Conservation (phyloP, 2,888 invertebrate genomes). For the Epirrita christyi region DNA sequence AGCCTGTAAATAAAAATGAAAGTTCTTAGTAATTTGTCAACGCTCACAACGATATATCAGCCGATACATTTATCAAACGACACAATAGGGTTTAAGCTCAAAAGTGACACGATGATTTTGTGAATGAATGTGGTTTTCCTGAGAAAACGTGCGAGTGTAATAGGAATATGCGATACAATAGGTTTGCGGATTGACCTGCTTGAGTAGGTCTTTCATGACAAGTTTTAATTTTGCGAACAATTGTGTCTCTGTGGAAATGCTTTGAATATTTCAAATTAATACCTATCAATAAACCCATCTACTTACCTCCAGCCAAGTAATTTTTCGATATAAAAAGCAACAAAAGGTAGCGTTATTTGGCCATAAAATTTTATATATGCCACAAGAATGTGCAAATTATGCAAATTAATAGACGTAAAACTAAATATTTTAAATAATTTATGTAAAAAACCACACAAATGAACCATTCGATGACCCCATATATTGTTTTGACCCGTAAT, state of each 20-base stretch:
- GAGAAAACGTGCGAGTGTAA: constrained; percentile 26
- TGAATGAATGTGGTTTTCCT: constrained; percentile 49
- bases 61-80: constrained; percentile 66
- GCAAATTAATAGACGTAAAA: constrained; percentile 11
- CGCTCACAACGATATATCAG: constrained; percentile 56
- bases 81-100: constrained; percentile 57
- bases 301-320: neutral
- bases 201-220: constrained; percentile 24
- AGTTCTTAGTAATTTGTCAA: constrained; percentile 75
- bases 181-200: constrained; percentile 20
- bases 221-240: constrained; percentile 15
- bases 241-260: constrained; percentile 4
- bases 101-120: constrained; percentile 50
- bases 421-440: neutral
- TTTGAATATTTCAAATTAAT: neutral
- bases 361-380: neutral
- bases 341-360: neutral
- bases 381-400: constrained; percentile 10
- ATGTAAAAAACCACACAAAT: neutral
- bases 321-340: neutral
- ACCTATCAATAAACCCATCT: neutral
- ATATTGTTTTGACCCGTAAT: constrained; percentile 1
- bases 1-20: constrained; percentile 82
- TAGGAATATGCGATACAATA: constrained; percentile 30
- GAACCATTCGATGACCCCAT: neutral